A percentile compares a stretch with the other conserved stretches of the same genome.
Conservation (phyloP, 2,797 vertebrate genomes). For the Eulemur mongoz region DNA sequence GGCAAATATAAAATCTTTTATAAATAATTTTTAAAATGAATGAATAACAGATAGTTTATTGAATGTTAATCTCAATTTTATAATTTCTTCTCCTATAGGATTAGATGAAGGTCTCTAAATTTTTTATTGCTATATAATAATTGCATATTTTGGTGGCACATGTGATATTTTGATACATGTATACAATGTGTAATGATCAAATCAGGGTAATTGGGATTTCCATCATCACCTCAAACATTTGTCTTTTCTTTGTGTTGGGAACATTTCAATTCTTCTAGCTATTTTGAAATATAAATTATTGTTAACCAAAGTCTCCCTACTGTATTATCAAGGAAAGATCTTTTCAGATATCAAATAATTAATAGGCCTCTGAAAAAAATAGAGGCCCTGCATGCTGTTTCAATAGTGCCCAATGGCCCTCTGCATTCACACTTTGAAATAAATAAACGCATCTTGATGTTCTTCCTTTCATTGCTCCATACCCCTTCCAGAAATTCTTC, state of each 20-base stretch:
- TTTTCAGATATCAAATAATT: neutral
- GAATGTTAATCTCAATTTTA: neutral
- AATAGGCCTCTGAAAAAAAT: neutral
- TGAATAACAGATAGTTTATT: neutral
- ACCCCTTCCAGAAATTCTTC: neutral
- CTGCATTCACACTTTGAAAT: neutral
- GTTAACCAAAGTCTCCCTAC: neutral
- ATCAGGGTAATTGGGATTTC: neutral
- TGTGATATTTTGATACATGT: neutral
- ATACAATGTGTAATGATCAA: neutral
- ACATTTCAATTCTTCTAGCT: neutral
- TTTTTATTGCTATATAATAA: neutral
- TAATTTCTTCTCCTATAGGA: neutral
- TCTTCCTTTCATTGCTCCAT: neutral
- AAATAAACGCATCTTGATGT: neutral
- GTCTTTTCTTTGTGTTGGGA: neutral
- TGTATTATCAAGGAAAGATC: neutral
- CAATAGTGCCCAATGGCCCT: neutral
- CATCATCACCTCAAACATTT: neutral
- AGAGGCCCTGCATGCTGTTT: too few relatives aligned
- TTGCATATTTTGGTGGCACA: neutral
- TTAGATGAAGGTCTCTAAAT: neutral
- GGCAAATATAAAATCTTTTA: neutral
- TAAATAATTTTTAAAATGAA: constrained; percentile 14
- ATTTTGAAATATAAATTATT: neutral